phyloP scores from a whole-genome alignment of 2,113 vertebrate genomes.

The Fregata magnificens region DNA sequence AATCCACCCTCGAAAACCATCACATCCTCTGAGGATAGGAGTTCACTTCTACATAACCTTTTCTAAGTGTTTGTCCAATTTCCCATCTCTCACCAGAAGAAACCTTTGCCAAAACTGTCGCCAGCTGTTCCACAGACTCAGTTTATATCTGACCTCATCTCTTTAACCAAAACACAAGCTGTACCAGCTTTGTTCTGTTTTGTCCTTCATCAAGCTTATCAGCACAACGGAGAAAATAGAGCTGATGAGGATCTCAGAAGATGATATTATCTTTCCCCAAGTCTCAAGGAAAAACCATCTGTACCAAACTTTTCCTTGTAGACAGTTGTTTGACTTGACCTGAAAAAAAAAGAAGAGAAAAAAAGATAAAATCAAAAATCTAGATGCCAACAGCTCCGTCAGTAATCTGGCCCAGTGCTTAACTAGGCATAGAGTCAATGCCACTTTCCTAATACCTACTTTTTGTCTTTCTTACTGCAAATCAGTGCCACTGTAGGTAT shows the following conservation, averaged over 20 bases:
- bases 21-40: background rate
- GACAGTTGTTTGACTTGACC: background rate
- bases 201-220: background rate
- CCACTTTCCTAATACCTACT: background rate
- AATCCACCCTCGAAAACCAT: background rate
- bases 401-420: background rate
- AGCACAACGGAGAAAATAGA: background rate
- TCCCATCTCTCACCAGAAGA: background rate
- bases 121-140: background rate
- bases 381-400: background rate
- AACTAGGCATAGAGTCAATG: background rate
- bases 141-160: background rate
- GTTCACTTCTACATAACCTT: background rate
- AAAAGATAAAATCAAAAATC: background rate
- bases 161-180: background rate
- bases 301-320: background rate
- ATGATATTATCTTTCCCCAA: background rate
- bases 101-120: background rate
- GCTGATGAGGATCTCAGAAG: background rate
- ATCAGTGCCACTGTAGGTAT: background rate
- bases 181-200: background rate
- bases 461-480: background rate
- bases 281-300: background rate
- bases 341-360: background rate
- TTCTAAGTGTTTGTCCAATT: background rate